Base-by-base conservation (phyloP, 2,888 invertebrate genomes). In the Polydrusus cervinus region DNA sequence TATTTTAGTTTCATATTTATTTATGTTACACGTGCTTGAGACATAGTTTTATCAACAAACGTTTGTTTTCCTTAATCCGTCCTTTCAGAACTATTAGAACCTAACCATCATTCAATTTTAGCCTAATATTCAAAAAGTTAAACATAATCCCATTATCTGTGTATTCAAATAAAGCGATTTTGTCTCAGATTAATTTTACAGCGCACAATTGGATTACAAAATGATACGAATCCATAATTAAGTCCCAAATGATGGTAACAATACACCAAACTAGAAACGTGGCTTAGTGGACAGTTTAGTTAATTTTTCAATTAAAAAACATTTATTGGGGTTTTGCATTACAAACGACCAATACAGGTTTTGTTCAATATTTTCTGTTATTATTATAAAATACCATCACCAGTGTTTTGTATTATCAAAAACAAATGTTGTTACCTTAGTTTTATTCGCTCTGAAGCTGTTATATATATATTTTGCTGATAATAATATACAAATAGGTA, bases 141-240 rank as follows among this genome's bases (percentile, higher is more conserved):
- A 43, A 67, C 40, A n/a, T 53, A 53, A 67, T 67, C 18, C 53
- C 53, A 43, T 53, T 43, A 67, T 67, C 40, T 67, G 16, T 51
- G 30, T 66, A 66, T 66, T 66, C 53, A 66, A 66, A 66, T 66
- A 51, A 55, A 51, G 66, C 51, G 67, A 55, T 51, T 53, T 43
- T 34, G 55, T 67, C 67, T 55, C 53, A 67, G 55, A 67, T 53
- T 55, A 67, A 53, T 45, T 45, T 45, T 45, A 34, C 10, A 30
- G n/a, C 30, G 40, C 18, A n/a, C 40, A 67, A 34, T 55, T 53
- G 40, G 67, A 67, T 40, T 67, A 53, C 25, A 51, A 18, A 55
- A 67, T 53, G 53, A 53, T 66, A 51, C 66, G 47, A 51, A 45
- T 34, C 49, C 47, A 66, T 51, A 40, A 67, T 67, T 67, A 67